These are phyloP conservation scores for Dipus sagitta DNA, from an alignment of 2,797 vertebrate species.

Conservation along the genomic window DNA sequence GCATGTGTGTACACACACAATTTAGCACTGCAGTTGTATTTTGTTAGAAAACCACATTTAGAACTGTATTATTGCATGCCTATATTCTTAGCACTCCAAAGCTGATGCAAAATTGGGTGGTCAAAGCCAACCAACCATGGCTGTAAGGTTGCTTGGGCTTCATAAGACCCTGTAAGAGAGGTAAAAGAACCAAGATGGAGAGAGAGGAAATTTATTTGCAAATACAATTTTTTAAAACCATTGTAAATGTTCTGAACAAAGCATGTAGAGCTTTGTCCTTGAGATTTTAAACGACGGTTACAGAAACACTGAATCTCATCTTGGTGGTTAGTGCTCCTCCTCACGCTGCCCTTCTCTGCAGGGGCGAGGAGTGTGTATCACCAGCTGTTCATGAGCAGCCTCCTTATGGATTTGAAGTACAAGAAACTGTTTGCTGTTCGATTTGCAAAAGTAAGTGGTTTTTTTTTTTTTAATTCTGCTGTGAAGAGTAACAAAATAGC, in stretches of 20 bases:
- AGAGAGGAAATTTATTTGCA: neutral
- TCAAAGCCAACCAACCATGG: neutral
- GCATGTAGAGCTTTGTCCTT: conserved; percentile 15
- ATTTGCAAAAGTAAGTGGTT: conserved; percentile 95
- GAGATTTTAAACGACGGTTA: neutral
- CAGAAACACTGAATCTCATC: neutral
- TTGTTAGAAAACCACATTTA: conserved; percentile 43
- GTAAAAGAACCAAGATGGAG: neutral
- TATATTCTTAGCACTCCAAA: neutral
- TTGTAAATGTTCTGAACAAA: conserved; percentile 8
- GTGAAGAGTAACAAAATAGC: conserved; percentile 37
- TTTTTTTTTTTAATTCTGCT: conserved; percentile 22
- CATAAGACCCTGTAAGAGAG: neutral
- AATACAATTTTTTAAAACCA: conserved; percentile 6
- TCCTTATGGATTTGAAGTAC: conserved; percentile 98
- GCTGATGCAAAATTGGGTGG: neutral
- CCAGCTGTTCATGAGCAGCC: conserved; percentile 98
- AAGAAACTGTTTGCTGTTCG: conserved; percentile 97
- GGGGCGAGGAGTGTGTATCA: conserved; percentile 97
- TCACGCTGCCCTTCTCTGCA: conserved; percentile 80
- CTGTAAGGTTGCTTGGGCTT: neutral
- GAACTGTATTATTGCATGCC: neutral
- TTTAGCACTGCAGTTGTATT: neutral
- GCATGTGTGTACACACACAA: neutral
- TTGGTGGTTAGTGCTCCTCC: neutral